phyloP scores from a whole-genome alignment of 1,140 invertebrate genomes.

The Drosophila funebris region DNA sequence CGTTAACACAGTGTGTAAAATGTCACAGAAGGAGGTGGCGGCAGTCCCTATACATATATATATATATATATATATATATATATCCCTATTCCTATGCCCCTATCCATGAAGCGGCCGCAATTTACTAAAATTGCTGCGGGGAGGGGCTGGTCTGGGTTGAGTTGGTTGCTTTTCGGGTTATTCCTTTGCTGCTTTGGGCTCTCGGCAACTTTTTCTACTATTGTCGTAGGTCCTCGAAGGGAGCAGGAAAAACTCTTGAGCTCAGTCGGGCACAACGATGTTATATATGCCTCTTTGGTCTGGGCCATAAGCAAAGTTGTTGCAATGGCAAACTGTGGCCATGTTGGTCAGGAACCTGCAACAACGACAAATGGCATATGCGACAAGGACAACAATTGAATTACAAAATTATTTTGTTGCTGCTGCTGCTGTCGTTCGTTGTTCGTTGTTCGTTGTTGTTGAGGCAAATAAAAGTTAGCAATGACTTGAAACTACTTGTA shows the following conservation, averaged over 20 bases:
- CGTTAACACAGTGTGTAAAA: conserved; percentile 3
- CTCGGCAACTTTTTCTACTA: conserved; percentile 56
- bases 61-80: background rate
- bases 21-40: conserved; percentile 2
- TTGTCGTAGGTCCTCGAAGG: conserved; percentile 74
- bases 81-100: background rate
- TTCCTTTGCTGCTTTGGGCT: conserved; percentile 40
- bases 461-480: conserved; percentile 26
- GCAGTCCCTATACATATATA: background rate
- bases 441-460: conserved; percentile 26
- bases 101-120: conserved; percentile 26
- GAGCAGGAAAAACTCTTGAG: conserved; percentile 44
- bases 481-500: conserved; percentile 56
- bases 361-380: conserved; percentile 40
- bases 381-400: conserved; percentile 75
- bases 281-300: conserved; percentile 29
- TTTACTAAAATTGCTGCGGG: conserved; percentile 41
- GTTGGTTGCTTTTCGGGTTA: conserved; percentile 53
- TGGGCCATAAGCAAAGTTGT: conserved; percentile 29
- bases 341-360: conserved; percentile 45
- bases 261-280: conserved; percentile 36
- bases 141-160: conserved; percentile 1
- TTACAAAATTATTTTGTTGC: conserved; percentile 71
- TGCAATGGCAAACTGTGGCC: conserved; percentile 38
- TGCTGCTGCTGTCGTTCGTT: conserved; percentile 24